Percentiles rank a stretch among this genome's conserved stretches.
phyloP scores from a whole-genome alignment of 2,113 vertebrate species.

The Procapra przewalskii region DNA sequence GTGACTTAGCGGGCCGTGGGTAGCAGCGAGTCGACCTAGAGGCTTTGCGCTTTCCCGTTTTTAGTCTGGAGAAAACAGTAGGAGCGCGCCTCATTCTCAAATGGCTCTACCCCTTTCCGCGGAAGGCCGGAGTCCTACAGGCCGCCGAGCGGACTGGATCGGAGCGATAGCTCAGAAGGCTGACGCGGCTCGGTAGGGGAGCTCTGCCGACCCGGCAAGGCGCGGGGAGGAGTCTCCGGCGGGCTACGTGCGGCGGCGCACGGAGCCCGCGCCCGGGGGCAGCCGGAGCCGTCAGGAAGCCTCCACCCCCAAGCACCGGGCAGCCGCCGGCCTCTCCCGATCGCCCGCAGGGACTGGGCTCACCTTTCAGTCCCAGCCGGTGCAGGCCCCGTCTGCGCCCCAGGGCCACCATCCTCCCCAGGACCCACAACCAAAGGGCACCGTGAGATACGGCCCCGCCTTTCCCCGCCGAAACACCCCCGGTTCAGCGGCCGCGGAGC shows the following conservation, averaged over 20 bases:
- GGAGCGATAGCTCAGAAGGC: background rate
- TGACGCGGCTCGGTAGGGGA: too few relatives aligned
- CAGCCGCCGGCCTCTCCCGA: background rate
- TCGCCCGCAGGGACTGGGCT: background rate
- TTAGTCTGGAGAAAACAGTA: background rate
- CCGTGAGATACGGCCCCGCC: background rate
- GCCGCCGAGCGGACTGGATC: background rate
- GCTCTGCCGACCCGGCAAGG: background rate
- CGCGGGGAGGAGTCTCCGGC: background rate
- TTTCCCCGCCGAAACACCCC: background rate
- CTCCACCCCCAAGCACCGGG: background rate
- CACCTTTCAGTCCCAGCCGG: background rate
- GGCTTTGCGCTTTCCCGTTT: background rate
- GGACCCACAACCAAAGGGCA: background rate
- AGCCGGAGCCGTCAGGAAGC: background rate
- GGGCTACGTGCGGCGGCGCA: constrained; percentile 56
- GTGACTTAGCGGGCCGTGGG: background rate
- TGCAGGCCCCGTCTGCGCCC: background rate
- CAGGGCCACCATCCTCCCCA: background rate
- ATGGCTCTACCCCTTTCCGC: background rate
- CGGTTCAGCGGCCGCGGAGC: background rate
- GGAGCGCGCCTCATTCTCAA: background rate
- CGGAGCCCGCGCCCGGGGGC: background rate
- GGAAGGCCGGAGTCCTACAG: background rate
- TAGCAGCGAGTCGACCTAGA: background rate